A percentile compares a stretch with the other conserved stretches of the same genome.
phyloP scores from a whole-genome alignment of 2,888 invertebrate species.

The Meghimatium bilineatum region DNA sequence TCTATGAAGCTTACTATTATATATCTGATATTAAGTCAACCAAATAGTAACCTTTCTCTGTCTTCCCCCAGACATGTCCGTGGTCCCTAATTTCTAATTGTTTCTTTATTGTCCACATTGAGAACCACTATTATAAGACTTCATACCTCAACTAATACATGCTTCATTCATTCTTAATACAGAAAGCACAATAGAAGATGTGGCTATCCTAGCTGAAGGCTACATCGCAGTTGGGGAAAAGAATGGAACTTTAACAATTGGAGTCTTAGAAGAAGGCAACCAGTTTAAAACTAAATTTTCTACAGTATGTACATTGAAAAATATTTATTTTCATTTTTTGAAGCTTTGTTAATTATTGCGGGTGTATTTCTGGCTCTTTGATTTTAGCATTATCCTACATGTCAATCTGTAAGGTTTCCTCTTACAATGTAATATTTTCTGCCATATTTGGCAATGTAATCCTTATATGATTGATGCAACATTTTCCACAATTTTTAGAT shows the following conservation, averaged over 20 bases:
- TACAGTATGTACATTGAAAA: conserved; percentile 17
- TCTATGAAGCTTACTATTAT: no score
- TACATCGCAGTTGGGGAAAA: conserved; percentile 34
- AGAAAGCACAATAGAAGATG: conserved; percentile 34
- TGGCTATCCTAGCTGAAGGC: conserved; percentile 29
- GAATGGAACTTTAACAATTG: conserved; percentile 29
- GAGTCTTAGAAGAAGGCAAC: conserved; percentile 13
- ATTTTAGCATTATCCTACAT: not conserved
- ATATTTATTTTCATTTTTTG: not conserved
- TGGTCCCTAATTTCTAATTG: no score
- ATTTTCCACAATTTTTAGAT: no score
- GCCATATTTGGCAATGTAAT: no score
- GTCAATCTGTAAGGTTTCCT: no score
- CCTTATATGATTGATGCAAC: no score
- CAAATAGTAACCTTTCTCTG: no score
- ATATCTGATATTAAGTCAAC: no score
- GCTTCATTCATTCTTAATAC: not conserved
- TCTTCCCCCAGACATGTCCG: no score
- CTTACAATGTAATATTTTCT: no score
- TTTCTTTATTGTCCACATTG: no score
- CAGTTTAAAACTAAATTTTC: conserved; percentile 29
- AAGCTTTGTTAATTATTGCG: not conserved
- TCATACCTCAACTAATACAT: not conserved
- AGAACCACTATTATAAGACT: no score
- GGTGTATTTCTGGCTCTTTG: not conserved